phyloP scores from a whole-genome alignment of 2,797 vertebrate genomes.

The Syngnathus acus region DNA sequence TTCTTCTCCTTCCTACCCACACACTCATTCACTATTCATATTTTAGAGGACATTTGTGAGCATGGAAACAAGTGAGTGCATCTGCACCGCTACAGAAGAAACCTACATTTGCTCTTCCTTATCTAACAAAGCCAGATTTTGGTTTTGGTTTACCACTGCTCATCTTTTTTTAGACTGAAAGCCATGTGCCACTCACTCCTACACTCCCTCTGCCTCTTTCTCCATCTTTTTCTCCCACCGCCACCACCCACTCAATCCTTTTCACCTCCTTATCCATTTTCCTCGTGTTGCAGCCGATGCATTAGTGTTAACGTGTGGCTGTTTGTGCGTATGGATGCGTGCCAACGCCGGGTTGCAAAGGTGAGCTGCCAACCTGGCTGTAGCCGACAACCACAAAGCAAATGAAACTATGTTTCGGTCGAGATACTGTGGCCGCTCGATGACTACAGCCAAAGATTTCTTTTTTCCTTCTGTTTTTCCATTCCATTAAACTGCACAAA shows the following conservation, averaged over 20 bases:
- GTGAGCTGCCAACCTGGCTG: constrained; percentile 44
- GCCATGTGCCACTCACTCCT: constrained; percentile 79
- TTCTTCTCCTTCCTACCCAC: constrained; percentile 53
- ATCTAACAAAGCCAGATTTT: constrained; percentile 85
- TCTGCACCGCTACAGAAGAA: constrained; percentile 52
- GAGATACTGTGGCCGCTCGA: constrained; percentile 4
- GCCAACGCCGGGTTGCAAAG: constrained; percentile 32
- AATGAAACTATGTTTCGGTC: constrained; percentile 21
- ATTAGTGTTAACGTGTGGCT: constrained; percentile 47
- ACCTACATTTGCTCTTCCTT: constrained; percentile 68
- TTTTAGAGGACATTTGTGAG: constrained; percentile 58
- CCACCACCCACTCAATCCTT: constrained; percentile 69
- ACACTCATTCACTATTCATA: constrained; percentile 66
- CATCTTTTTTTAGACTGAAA: constrained; percentile 74
- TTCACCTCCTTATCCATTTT: constrained; percentile 67
- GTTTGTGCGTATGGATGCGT: constrained; percentile 30
- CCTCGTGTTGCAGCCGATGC: constrained; percentile 48
- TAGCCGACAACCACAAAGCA: constrained; percentile 32
- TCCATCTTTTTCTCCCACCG: constrained; percentile 70
- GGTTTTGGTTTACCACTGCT: constrained; percentile 72
- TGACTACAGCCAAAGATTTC: neutral
- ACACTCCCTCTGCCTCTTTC: constrained; percentile 74
- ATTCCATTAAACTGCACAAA: neutral
- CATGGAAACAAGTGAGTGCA: constrained; percentile 44
- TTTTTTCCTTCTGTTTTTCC: too few relatives aligned